A percentile compares a stretch with the other conserved stretches of the same genome.
Evolutionary conservation across 2,888 invertebrate species (phyloP).

Genomic region (Luffia ferchaultella): DNA sequence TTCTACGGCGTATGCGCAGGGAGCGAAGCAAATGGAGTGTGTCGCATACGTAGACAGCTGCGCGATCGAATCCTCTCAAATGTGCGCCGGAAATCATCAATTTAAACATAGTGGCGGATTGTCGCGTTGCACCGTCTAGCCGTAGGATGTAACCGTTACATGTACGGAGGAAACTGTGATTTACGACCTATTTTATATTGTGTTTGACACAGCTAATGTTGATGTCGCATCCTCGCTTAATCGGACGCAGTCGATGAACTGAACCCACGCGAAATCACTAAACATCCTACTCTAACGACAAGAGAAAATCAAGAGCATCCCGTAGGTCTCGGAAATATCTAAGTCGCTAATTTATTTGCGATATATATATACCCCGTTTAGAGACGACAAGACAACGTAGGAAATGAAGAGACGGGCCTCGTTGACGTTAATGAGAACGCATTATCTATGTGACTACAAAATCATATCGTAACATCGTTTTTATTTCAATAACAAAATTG

Average conservation of each 20-base stretch:
- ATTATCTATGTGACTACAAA: no score
- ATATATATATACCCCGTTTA: no score
- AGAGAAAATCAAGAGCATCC: no score
- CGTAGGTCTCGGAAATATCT: no score
- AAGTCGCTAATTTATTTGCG: no score
- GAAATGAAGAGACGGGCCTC: no score
- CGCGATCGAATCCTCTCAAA: conserved; percentile 47
- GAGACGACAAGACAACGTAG: no score
- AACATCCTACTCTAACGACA: not conserved
- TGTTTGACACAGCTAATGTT: conserved; percentile 27
- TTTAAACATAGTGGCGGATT: conserved; percentile 59
- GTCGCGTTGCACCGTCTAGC: conserved; percentile 32
- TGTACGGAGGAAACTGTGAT: conserved; percentile 57
- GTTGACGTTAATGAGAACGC: no score
- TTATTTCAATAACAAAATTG: no score
- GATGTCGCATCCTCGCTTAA: conserved; percentile 35
- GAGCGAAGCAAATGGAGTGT: conserved; percentile 60
- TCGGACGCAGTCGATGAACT: conserved; percentile 11
- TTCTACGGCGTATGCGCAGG: conserved; percentile 48
- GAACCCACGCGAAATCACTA: not conserved
- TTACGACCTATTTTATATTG: conserved; percentile 62
- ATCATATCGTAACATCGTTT: no score
- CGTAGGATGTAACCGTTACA: conserved; percentile 58
- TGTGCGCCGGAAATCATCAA: conserved; percentile 62
- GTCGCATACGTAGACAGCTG: conserved; percentile 57